Evolutionary conservation across 1,140 invertebrate genomes (phyloP).

Genomic region (Globodera ellingtonae): DNA sequence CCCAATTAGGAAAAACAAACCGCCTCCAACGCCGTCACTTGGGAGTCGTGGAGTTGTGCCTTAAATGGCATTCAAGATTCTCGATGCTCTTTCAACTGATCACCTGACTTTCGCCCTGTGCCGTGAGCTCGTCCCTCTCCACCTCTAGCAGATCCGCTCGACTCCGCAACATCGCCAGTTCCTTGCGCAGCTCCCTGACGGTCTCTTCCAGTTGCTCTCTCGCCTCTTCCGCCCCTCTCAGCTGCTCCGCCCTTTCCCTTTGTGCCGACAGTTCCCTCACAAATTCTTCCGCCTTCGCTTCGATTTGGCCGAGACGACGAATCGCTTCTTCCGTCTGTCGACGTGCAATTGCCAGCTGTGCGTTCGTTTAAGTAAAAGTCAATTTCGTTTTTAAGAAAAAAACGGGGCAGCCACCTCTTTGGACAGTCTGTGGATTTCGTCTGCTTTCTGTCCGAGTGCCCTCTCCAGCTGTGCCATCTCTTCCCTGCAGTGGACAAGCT

Average conservation of each 20-base stretch:
- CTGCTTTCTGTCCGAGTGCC: conserved; percentile 57
- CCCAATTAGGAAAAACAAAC: conserved; percentile 29
- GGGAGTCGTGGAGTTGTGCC: conserved; percentile 59
- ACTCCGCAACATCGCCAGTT: conserved; percentile 59
- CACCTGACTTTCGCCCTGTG: conserved; percentile 61
- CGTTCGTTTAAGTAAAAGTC: neutral
- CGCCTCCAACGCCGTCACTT: conserved; percentile 62
- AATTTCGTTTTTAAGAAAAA: conserved; percentile 8
- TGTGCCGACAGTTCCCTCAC: conserved; percentile 39
- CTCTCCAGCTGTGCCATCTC: conserved; percentile 56
- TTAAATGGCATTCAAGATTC: neutral
- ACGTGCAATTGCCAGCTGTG: conserved; percentile 52
- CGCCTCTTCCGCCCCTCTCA: conserved; percentile 53
- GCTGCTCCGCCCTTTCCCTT: conserved; percentile 45
- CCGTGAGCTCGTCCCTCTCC: conserved; percentile 59
- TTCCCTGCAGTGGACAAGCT: conserved; percentile 54
- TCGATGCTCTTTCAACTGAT: neutral
- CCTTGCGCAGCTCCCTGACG: conserved; percentile 55
- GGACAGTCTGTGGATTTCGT: conserved; percentile 54
- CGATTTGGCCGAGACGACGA: conserved; percentile 31
- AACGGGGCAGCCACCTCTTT: conserved; percentile 46
- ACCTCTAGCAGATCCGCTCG: conserved; percentile 62
- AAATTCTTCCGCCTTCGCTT: conserved; percentile 26
- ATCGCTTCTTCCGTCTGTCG: conserved; percentile 56
- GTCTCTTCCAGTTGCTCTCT: conserved; percentile 53